Evolutionary conservation across 2,797 vertebrate species (phyloP).

Genomic region (Ibycter americanus): DNA sequence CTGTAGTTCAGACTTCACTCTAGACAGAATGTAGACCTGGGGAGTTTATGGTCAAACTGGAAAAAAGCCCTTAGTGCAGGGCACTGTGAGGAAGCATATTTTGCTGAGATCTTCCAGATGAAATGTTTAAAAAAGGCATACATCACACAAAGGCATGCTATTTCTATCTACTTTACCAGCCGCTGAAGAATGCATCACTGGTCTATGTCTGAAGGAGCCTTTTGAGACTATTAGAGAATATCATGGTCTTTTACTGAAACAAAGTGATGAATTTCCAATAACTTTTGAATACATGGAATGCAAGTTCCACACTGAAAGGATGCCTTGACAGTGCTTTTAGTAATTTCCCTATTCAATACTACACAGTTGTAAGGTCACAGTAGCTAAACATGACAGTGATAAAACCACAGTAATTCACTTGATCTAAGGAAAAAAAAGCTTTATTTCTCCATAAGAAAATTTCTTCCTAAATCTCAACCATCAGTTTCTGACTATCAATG

Average conservation of each 20-base stretch:
- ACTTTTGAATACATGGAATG: not conserved
- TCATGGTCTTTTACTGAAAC: not conserved
- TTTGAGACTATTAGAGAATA: not conserved
- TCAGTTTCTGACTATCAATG: not conserved
- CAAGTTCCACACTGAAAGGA: not conserved
- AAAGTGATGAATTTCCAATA: not conserved
- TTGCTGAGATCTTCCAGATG: not conserved
- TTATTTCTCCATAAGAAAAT: not conserved
- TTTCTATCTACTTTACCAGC: not conserved
- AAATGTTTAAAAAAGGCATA: not conserved
- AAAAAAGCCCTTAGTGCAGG: not conserved
- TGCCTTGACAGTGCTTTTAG: not conserved
- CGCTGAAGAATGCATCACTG: not conserved
- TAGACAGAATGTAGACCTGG: not conserved
- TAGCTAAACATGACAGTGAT: not conserved
- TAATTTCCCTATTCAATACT: not conserved
- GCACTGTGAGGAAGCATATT: not conserved
- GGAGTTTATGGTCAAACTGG: not conserved
- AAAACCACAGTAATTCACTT: not conserved
- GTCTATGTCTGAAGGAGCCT: not conserved
- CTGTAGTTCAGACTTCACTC: not conserved
- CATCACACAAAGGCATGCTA: not conserved
- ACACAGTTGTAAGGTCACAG: not conserved
- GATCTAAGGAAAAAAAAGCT: not conserved
- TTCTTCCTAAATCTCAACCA: conserved; percentile 1